These are phyloP conservation scores for Delichon dasypus DNA, from an alignment of 2,797 vertebrate species.

Conservation along the genomic window DNA sequence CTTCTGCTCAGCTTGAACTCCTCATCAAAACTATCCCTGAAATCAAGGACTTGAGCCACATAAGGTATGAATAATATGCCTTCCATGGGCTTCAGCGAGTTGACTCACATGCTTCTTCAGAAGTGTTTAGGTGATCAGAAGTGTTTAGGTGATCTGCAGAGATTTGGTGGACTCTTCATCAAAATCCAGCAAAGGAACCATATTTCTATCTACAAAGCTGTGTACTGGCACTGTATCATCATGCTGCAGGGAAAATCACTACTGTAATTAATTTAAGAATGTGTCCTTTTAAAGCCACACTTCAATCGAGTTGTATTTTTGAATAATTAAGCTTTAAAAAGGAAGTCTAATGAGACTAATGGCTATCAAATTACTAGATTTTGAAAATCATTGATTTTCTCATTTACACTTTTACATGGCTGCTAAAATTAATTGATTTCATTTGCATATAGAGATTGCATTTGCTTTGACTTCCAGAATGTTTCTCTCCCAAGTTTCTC, in stretches of 20 bases:
- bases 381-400: slow-evolving; percentile 76
- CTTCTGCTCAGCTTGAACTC: not conserved
- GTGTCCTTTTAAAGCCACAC: slow-evolving; percentile 58
- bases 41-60: not conserved
- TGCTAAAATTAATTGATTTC: slow-evolving; percentile 75
- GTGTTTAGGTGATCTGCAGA: not conserved
- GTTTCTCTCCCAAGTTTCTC: slow-evolving; percentile 67
- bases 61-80: not conserved
- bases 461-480: slow-evolving; percentile 69
- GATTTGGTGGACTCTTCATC: not conserved
- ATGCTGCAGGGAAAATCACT: slow-evolving; percentile 26
- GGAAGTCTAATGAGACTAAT: slow-evolving; percentile 77
- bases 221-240: not conserved
- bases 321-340: slow-evolving; percentile 76
- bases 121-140: not conserved
- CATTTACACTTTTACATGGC: slow-evolving; percentile 58
- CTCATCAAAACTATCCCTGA: not conserved
- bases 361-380: slow-evolving; percentile 77
- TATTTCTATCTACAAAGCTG: not conserved
- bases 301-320: slow-evolving; percentile 68
- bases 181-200: not conserved
- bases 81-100: not conserved
- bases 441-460: slow-evolving; percentile 74
- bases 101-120: not conserved
- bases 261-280: slow-evolving; percentile 71